These are phyloP conservation scores for Euplexia lucipara DNA, from an alignment of 2,888 invertebrate species.

Conservation along the genomic window DNA sequence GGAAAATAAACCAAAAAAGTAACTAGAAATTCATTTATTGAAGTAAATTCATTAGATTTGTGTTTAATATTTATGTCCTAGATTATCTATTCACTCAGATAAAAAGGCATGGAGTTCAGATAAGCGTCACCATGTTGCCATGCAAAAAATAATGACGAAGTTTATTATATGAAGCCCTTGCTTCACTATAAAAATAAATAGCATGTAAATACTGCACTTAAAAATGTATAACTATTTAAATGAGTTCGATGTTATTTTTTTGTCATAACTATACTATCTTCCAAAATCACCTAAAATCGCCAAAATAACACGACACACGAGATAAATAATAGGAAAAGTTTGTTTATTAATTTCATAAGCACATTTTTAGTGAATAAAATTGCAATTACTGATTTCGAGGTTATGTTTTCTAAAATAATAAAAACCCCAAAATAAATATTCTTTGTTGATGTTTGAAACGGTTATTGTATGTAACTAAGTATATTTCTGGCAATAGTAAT, in stretches of 20 bases:
- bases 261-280: not conserved
- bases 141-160: constrained; percentile 12
- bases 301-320: not conserved
- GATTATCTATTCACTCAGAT: constrained; percentile 18
- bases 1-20: not conserved
- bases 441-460: not conserved
- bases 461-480: constrained; percentile 26
- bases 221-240: not conserved
- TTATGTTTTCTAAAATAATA: constrained; percentile 22
- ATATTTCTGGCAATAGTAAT: constrained; percentile 6
- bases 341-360: not conserved
- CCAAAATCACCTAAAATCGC: not conserved
- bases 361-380: not conserved
- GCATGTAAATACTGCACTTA: not conserved
- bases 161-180: not conserved
- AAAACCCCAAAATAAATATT: not conserved
- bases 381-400: constrained; percentile 23
- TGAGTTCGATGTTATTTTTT: not conserved
- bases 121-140: constrained; percentile 23
- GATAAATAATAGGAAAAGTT: not conserved
- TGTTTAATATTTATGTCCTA: constrained; percentile 4
- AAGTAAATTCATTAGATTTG: not conserved
- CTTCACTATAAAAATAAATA: not conserved
- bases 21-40: not conserved
- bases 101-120: constrained; percentile 2